Percentiles rank a stretch among this genome's conserved stretches.
Conservation (phyloP, 2,888 invertebrate genomes). For the Caenorhabditis parvicauda region DNA sequence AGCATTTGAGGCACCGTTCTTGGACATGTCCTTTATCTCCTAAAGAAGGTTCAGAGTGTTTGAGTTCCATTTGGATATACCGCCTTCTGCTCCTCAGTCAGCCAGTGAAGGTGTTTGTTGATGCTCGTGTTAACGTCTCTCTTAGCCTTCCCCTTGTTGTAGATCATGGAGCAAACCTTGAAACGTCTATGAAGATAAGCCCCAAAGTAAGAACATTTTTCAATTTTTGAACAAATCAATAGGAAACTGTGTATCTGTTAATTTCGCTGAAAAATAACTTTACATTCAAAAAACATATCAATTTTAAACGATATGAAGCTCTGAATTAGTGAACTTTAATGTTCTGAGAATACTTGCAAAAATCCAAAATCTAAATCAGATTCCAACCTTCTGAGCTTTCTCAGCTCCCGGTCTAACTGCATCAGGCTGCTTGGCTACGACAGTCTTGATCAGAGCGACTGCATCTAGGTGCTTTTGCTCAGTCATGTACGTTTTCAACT, state of each 20-base stretch:
- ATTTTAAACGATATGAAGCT: too few species aligned
- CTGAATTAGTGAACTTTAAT: too few species aligned
- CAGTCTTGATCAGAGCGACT: conserved; percentile 12
- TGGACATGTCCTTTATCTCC: conserved; percentile 19
- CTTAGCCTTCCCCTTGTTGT: too few species aligned
- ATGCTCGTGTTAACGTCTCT: too few species aligned
- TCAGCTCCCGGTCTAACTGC: conserved; percentile 21
- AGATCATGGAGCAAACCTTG: too few species aligned
- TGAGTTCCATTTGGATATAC: conserved; percentile 11
- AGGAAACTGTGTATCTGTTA: too few species aligned
- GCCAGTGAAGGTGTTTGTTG: conserved; percentile 39
- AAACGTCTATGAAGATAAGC: too few species aligned
- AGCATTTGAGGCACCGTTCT: conserved; percentile 29
- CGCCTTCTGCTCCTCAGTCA: conserved; percentile 31
- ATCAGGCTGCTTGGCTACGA: conserved; percentile 23
- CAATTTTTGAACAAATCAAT: too few species aligned
- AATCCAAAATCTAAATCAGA: too few species aligned
- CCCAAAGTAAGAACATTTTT: too few species aligned
- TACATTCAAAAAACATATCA: neutral
- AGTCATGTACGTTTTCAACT: conserved; percentile 15
- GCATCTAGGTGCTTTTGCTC: conserved; percentile 15
- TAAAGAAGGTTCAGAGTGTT: neutral
- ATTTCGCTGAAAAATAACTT: too few species aligned
- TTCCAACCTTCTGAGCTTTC: conserved; percentile 20
- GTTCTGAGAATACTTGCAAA: too few species aligned